Percentiles rank a stretch among this genome's conserved stretches.
phyloP scores from a whole-genome alignment of 2,797 vertebrate species.

The Lacerta viridis region DNA sequence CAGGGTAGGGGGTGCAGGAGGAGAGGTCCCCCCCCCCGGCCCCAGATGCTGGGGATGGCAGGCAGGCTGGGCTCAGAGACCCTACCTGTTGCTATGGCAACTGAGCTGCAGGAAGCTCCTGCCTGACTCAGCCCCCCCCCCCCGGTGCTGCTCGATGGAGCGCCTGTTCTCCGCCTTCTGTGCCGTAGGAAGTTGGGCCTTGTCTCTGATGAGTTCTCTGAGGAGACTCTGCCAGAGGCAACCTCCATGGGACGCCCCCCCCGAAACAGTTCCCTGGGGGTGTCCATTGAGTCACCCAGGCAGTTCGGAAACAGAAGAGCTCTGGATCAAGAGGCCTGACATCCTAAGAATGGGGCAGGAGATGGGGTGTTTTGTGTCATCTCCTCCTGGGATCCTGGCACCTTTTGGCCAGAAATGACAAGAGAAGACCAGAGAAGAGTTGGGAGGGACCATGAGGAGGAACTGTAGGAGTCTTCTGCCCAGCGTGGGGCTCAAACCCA shows the following conservation, averaged over 20 bases:
- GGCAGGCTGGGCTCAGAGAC: neutral
- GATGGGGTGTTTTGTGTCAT: no score
- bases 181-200: no score
- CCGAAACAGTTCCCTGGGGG: neutral
- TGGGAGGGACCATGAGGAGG: no score
- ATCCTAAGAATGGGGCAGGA: neutral
- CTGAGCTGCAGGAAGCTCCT: neutral
- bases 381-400: neutral
- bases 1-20: no score
- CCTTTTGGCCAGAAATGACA: neutral
- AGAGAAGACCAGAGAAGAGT: neutral
- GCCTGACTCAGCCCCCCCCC: neutral
- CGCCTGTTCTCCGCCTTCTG: accelerated
- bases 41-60: neutral
- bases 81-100: neutral
- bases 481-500: no score
- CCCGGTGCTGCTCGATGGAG: neutral
- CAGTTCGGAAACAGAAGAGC: neutral
- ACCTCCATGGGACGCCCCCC: no score
- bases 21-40: neutral
- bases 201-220: no score
- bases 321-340: neutral
- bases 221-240: no score
- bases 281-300: neutral
- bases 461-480: no score